Evolutionary conservation across 2,113 vertebrate species (phyloP), one percentile per base, ranked within the genome.

Genomic region (Phrynosoma platyrhinos): DNA sequence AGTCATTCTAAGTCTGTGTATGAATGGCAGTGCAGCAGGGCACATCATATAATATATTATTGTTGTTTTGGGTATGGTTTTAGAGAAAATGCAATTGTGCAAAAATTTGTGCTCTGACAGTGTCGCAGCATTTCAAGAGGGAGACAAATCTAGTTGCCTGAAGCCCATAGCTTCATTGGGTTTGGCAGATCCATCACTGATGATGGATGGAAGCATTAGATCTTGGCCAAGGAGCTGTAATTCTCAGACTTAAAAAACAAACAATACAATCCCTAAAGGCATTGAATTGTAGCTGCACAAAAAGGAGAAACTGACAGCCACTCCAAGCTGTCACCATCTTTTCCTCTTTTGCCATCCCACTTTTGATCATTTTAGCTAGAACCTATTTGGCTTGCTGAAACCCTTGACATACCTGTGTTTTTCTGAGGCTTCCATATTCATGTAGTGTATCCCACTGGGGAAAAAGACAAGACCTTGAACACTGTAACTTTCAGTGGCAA

Each of bases 101-200:
- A 88, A 72, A 85, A 78, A 36, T 87, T n/a, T 84, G 62, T 87
- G 91, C 32, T 82, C 27, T 1, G 21, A 87, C 69, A 85, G 27
- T 78, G 86, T 27, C 13, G 85, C 82, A 94, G 71, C 47, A 90
- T n/a, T 64, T 90, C 86, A 88, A 27, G 89, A 90, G 86, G 66
- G 83, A 81, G 36, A 52, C 80, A 85, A 62, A 30, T 94, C 42
- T 77, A 87, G 20, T 71, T 92, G 77, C 83, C 32, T 89, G 77
- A 84, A 94, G 85, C n/a, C 52, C 82, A 42, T 58, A 5, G 88
- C 87, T 92, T 93, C 88, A 53, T 52, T 91, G 83, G 40, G 40
- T 84, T 16, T 84, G 30, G 84, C 13, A 5, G 47, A 62, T 62
- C 40, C 36, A 78, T 83, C 68, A 75, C 10, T 74, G 82, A 62